Percentiles rank a stretch among this genome's conserved stretches.
phyloP scores from a whole-genome alignment of 2,797 vertebrate species.

The Clamator glandarius region DNA sequence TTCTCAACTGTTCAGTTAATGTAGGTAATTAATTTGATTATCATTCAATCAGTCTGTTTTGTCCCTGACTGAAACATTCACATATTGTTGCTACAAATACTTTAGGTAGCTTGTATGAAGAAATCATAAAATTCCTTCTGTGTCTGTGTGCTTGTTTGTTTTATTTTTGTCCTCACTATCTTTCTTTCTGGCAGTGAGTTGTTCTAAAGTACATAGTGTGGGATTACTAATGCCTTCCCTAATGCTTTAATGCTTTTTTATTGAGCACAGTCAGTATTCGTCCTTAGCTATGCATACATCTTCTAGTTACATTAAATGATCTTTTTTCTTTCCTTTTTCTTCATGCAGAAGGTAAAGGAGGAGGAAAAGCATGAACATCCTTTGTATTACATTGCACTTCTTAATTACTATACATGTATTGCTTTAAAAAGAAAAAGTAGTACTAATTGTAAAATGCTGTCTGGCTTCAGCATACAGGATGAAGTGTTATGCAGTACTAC shows the following conservation, averaged over 20 bases:
- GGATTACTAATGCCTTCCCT: constrained; percentile 29
- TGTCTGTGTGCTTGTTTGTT: background rate
- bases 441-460: constrained; percentile 30
- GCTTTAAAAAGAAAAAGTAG: background rate
- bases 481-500: background rate
- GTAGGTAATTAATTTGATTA: constrained; percentile 77
- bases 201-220: background rate
- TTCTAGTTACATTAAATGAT: constrained; percentile 39
- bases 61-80: constrained; percentile 74
- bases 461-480: background rate
- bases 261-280: background rate
- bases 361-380: background rate
- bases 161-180: background rate
- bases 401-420: background rate
- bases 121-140: background rate
- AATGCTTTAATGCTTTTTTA: background rate
- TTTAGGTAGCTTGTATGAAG: constrained; percentile 6
- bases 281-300: background rate
- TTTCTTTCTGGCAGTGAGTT: constrained; percentile 3
- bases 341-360: background rate
- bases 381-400: background rate
- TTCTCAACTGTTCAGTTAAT: constrained; percentile 70
- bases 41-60: constrained; percentile 75
- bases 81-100: constrained; percentile 49
- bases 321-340: constrained; percentile 18